A percentile compares a stretch with the other conserved stretches of the same genome.
Evolutionary conservation across 2,113 vertebrate genomes (phyloP).

Genomic region (Neofelis nebulosa): DNA sequence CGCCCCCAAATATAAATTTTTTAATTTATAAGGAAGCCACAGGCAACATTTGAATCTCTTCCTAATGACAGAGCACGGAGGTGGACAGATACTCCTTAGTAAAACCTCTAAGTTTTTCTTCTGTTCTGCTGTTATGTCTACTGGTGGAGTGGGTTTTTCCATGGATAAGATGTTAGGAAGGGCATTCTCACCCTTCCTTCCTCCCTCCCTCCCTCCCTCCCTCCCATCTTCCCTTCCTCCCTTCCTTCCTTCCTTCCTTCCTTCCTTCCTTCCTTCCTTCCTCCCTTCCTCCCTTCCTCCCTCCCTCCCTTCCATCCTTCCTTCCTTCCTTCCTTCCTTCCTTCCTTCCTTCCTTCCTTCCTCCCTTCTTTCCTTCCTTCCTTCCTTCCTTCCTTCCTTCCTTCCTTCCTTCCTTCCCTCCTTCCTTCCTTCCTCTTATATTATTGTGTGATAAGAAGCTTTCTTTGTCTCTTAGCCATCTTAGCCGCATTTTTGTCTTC

Average conservation of each 20-base stretch:
- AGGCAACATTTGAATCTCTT: neutral
- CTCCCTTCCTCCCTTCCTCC: too few species aligned
- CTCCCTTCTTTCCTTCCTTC: accelerated
- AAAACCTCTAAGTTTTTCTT: neutral
- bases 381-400: too few species aligned
- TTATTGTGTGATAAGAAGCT: neutral
- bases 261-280: too few species aligned
- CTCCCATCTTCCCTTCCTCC: accelerated
- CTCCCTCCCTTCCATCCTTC: accelerated
- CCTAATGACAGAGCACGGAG: neutral
- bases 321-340: neutral
- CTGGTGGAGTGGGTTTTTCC: neutral
- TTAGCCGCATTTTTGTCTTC: neutral
- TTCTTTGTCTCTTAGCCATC: neutral
- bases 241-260: accelerated
- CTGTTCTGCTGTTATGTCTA: neutral
- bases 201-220: neutral
- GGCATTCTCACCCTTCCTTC: too few species aligned
- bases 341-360: too few species aligned
- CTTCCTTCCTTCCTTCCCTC: neutral
- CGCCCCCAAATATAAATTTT: neutral
- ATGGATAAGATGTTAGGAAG: neutral
- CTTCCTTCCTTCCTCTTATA: neutral
- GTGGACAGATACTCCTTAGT: neutral
- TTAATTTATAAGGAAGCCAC: neutral